Conservation (phyloP, 2,888 invertebrate species). For the Melinaea marsaeus region DNA sequence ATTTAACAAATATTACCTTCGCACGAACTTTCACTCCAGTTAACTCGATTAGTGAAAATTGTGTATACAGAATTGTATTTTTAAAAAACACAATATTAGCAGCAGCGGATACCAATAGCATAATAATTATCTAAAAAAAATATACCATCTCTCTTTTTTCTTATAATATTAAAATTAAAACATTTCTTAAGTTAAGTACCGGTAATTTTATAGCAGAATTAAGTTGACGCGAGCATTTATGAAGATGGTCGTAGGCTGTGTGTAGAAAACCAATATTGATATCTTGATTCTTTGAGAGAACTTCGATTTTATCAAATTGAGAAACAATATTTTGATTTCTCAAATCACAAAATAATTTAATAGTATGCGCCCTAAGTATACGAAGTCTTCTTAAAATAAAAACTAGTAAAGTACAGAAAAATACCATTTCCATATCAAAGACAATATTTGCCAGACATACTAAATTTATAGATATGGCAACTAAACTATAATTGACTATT, state of each 20-base stretch:
- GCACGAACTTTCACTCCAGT: not conserved
- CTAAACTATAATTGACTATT: not conserved
- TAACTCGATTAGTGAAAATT: slow-evolving; percentile 6
- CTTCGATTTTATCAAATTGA: slow-evolving; percentile 39
- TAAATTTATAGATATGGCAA: slow-evolving; percentile 9
- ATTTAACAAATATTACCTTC: too few relatives aligned
- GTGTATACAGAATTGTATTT: slow-evolving; percentile 3
- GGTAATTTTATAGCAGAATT: slow-evolving; percentile 54
- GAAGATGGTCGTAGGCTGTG: slow-evolving; percentile 51
- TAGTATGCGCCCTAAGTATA: slow-evolving; percentile 51
- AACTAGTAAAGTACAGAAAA: slow-evolving; percentile 45
- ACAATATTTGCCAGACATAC: slow-evolving; percentile 40
- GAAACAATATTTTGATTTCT: slow-evolving; percentile 12
- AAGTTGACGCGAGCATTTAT: slow-evolving; percentile 51
- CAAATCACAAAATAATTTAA: slow-evolving; percentile 38
- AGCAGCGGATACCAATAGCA: slow-evolving; percentile 3
- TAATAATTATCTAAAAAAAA: slow-evolving; percentile 36
- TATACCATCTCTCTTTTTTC: slow-evolving; percentile 7
- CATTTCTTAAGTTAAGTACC: slow-evolving; percentile 37
- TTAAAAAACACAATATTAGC: slow-evolving; percentile 37
- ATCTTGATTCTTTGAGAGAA: slow-evolving; percentile 43
- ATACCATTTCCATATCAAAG: slow-evolving; percentile 52
- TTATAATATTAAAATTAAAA: not conserved
- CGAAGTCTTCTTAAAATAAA: slow-evolving; percentile 46
- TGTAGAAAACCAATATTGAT: slow-evolving; percentile 52